These are phyloP conservation scores for Aselliscus stoliczkanus DNA, from an alignment of 2,797 vertebrate species.

Conservation along the genomic window DNA sequence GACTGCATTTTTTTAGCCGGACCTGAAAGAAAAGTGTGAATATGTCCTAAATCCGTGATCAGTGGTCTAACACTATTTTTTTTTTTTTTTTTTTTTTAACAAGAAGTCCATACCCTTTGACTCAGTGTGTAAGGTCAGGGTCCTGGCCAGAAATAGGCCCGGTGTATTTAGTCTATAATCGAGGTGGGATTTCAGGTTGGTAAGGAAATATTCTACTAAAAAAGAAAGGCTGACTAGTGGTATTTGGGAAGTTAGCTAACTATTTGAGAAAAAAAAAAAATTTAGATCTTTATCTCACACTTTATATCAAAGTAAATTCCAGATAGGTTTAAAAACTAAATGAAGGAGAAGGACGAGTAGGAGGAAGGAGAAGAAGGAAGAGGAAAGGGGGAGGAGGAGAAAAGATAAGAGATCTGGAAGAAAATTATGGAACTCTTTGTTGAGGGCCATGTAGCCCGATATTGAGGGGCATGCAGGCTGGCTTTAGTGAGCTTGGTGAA, in stretches of 20 bases:
- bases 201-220: neutral
- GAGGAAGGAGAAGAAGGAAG: accelerated
- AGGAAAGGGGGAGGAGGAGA: accelerated
- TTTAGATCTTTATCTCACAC: neutral
- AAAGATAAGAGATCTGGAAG: neutral
- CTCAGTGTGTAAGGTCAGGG: neutral
- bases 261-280: neutral
- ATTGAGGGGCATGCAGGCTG: too few species aligned
- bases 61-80: neutral
- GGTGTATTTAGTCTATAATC: neutral
- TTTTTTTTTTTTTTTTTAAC: neutral
- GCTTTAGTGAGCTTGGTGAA: too few species aligned
- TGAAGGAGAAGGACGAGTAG: neutral
- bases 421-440: neutral
- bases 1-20: neutral
- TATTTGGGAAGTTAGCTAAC: neutral
- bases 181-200: neutral
- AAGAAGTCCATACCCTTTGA: neutral
- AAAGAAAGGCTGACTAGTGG: neutral
- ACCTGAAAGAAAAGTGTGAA: neutral
- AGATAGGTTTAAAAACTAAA: neutral
- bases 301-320: neutral
- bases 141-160: neutral
- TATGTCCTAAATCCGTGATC: neutral
- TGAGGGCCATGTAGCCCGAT: too few species aligned